Evolutionary conservation across 2,113 vertebrate species (phyloP).

Genomic region (Chinchilla lanigera): DNA sequence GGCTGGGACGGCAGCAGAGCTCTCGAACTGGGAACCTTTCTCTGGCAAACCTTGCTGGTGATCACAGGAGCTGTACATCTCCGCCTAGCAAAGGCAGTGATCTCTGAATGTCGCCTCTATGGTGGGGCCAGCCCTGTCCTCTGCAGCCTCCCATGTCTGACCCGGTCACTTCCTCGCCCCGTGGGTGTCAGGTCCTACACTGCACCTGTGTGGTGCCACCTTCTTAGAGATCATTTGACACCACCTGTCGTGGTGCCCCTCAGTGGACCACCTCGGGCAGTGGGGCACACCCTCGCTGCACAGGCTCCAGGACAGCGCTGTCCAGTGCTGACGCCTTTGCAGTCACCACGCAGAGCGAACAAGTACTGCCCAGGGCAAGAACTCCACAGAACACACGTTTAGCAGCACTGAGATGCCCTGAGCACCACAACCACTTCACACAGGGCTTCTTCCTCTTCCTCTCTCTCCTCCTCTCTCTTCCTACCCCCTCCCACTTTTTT

Average conservation of each 20-base stretch:
- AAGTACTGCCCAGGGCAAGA: not conserved
- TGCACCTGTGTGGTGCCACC: not conserved
- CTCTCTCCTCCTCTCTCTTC: not conserved
- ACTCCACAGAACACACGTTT: not conserved
- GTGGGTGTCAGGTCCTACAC: too few species aligned
- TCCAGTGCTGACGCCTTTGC: not conserved
- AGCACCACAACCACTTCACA: not conserved
- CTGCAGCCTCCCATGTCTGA: not conserved
- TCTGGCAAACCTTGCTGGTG: not conserved
- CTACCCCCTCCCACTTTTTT: too few species aligned
- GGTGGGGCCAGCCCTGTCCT: not conserved
- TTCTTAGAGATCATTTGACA: not conserved
- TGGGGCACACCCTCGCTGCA: not conserved
- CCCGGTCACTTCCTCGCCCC: not conserved
- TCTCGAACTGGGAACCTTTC: not conserved
- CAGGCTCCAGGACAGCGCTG: not conserved
- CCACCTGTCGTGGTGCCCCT: not conserved
- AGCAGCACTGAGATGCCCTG: not conserved
- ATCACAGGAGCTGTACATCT: not conserved
- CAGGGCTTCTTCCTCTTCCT: not conserved
- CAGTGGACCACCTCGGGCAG: not conserved
- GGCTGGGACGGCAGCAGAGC: not conserved
- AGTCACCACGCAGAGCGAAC: not conserved
- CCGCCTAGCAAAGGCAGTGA: not conserved
- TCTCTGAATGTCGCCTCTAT: not conserved